A percentile compares a stretch with the other conserved stretches of the same genome.
phyloP scores from a whole-genome alignment of 2,797 vertebrate species.

The Dendrocincla fuliginosa region DNA sequence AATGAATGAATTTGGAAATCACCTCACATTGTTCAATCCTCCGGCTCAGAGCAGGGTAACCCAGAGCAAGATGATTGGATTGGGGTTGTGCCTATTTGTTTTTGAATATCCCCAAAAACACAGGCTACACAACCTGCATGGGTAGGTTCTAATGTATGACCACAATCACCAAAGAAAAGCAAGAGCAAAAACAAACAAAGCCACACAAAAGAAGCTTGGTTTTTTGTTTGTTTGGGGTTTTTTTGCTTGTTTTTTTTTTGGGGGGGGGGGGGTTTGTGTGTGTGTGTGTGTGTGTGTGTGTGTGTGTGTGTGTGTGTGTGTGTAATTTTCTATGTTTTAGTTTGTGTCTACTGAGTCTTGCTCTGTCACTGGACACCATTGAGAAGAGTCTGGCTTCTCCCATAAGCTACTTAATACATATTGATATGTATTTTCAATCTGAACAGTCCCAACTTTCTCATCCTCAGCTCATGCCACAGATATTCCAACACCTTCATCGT shows the following conservation, averaged over 20 bases:
- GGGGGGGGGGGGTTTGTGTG: no score
- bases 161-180: no score
- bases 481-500: accelerated
- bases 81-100: accelerated
- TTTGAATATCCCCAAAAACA: not conserved
- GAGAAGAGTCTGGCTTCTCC: not conserved
- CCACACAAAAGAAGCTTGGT: no score
- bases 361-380: not conserved
- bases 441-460: not conserved
- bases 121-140: not conserved
- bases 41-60: not conserved
- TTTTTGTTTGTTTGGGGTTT: not conserved
- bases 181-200: no score
- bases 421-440: accelerated
- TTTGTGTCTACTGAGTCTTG: not conserved
- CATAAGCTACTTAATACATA: no score
- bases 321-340: not conserved
- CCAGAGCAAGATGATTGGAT: accelerated
- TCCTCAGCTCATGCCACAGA: not conserved
- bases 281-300: no score
- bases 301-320: no score
- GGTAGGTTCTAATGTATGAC: not conserved
- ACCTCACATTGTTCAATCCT: not conserved
- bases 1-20: not conserved
- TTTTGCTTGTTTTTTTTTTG: not conserved